Percentiles rank a stretch among this genome's conserved stretches.
Conservation (phyloP, 2,888 invertebrate genomes). For the Odontomyia ornata region DNA sequence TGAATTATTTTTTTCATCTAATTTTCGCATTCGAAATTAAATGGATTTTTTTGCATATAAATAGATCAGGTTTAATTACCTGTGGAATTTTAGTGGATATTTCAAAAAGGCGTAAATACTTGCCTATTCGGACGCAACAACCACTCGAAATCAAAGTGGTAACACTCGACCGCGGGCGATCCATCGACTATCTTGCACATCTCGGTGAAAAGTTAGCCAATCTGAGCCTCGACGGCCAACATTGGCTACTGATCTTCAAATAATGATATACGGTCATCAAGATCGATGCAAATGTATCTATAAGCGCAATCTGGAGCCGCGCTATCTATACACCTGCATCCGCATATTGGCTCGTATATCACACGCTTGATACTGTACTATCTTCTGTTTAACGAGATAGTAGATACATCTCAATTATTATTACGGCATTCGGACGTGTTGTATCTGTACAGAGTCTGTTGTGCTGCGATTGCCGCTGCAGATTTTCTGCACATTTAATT, state of each 20-base stretch:
- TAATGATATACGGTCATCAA: slow-evolving; percentile 28
- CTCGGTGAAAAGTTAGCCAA: slow-evolving; percentile 6
- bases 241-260: slow-evolving; percentile 43
- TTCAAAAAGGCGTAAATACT: too few relatives aligned
- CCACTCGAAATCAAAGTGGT: too few relatives aligned
- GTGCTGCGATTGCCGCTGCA: slow-evolving; percentile 22
- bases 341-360: background rate
- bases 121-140: too few relatives aligned
- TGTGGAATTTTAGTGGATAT: too few relatives aligned
- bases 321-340: background rate
- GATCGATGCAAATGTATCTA: slow-evolving; percentile 33
- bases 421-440: slow-evolving; percentile 27
- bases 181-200: background rate
- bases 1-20: too few relatives aligned
- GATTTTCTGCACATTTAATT: slow-evolving; percentile 44
- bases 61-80: too few relatives aligned
- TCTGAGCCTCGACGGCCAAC: slow-evolving; percentile 27
- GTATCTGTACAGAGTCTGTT: background rate
- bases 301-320: background rate
- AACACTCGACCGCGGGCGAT: too few relatives aligned
- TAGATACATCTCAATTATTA: slow-evolving; percentile 44
- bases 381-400: slow-evolving; percentile 29
- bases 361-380: slow-evolving; percentile 16
- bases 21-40: too few relatives aligned
- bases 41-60: too few relatives aligned